Conservation (phyloP, 2,113 vertebrate genomes). For the Maylandia zebra region DNA sequence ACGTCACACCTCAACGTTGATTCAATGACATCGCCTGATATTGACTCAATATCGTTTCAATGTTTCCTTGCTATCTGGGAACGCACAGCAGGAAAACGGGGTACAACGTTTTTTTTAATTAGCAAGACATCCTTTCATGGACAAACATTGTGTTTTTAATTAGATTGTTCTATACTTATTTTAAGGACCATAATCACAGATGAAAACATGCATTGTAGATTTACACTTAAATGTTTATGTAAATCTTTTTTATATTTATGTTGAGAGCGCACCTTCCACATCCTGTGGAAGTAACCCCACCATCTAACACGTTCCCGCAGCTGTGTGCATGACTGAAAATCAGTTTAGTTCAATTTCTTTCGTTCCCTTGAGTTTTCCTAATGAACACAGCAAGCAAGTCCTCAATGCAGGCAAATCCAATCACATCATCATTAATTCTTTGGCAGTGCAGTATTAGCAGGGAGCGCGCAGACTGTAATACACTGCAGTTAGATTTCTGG, state of each 20-base stretch:
- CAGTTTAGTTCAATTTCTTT: not conserved
- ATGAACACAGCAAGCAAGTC: not conserved
- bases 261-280: not conserved
- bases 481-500: not conserved
- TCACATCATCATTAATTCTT: not conserved
- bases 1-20: too few relatives aligned
- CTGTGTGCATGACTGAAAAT: not conserved
- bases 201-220: not conserved
- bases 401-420: not conserved
- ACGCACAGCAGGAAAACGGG: rapidly evolving
- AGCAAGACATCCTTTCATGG: not conserved
- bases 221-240: not conserved
- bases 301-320: not conserved
- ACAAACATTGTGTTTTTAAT: not conserved
- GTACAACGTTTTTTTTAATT: not conserved
- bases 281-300: not conserved
- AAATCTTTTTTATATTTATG: not conserved
- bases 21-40: too few relatives aligned
- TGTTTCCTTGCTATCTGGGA: not conserved
- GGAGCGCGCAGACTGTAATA: not conserved
- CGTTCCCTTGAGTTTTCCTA: not conserved
- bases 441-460: not conserved
- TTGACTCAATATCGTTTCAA: too few relatives aligned
- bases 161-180: not conserved
- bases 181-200: not conserved